Percentiles rank a stretch among this genome's conserved stretches.
These are phyloP conservation scores for Melanostigma gelatinosum DNA, from an alignment of 2,113 vertebrate genomes.

Conservation along the genomic window DNA sequence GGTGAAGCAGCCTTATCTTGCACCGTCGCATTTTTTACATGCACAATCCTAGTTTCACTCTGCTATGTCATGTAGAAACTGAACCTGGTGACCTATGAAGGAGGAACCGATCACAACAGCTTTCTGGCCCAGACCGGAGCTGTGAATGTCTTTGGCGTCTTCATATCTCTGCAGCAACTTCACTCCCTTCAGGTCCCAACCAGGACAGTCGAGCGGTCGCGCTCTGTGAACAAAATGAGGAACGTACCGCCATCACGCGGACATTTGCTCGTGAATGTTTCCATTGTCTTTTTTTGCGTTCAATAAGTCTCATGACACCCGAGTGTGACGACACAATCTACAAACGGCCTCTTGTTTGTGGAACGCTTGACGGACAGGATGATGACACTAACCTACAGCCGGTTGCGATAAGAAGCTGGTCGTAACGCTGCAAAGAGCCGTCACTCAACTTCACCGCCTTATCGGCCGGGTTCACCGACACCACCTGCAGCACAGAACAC, in stretches of 20 bases:
- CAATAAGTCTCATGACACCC: not conserved
- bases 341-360: not conserved
- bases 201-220: constrained; percentile 80
- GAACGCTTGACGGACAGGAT: not conserved
- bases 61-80: not conserved
- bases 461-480: constrained; percentile 75
- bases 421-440: constrained; percentile 81
- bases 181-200: constrained; percentile 84
- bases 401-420: constrained; percentile 88
- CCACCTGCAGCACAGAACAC: constrained; percentile 76
- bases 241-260: not conserved
- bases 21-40: not conserved
- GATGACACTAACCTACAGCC: constrained; percentile 83
- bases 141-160: constrained; percentile 84
- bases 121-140: constrained; percentile 74
- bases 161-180: constrained; percentile 81
- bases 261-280: not conserved
- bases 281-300: not conserved
- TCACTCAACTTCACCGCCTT: constrained; percentile 81
- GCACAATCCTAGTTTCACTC: not conserved
- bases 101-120: constrained; percentile 87
- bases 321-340: not conserved
- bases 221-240: constrained; percentile 75
- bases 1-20: not conserved
- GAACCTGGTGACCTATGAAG: constrained; percentile 84